Evolutionary conservation across 2,113 vertebrate genomes (phyloP), one percentile per base, ranked within the genome.

Genomic region (Gadus chalcogrammus): DNA sequence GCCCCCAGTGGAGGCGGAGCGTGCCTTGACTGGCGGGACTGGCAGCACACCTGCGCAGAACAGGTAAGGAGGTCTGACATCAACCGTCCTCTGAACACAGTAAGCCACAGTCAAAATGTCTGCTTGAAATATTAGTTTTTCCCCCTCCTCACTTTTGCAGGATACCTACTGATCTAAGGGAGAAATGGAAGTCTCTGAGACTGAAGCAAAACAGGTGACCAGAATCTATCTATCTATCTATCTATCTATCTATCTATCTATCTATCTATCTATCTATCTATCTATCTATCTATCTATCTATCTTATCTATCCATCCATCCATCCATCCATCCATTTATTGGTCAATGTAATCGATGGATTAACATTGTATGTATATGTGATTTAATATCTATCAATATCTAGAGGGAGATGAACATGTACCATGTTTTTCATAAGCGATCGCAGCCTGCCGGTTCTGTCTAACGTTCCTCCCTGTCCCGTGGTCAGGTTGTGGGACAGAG

Each of bases 401-500:
- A 48, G 11, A 48, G 42, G 6, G 1, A 35, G 31, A 35, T 35
- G 31, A 35, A 35, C 31, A 4, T 35, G 31, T 35, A 35, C 31
- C 31, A 48, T 48, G 42, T 12, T 48, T 48, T 12, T 48, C 42
- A 48, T 48, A 13, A 48, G 8, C 42, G 13, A 0, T 48, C 11
- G 11, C 42, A 12, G 42, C 12, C 42, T 48, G 42, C 11, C 12
- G 42, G 42, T 48, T 48, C 11, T 48, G 42, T 48, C 1, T 13
- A 48, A 2, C 68, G 61, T 74, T 5, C 3, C 18, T 67, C 6
- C 73, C 22, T 76, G 2, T 48, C 5, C 70, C 53, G 28, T 75
- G 20, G 68, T 59, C 75, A 98, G 96, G 72, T 80, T 96, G 27
- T 94, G 95, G 95, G 87, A 93, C 68, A 92, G 91, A 78, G 91